phyloP scores from a whole-genome alignment of 2,797 vertebrate species.

The Chiloscyllium punctatum region DNA sequence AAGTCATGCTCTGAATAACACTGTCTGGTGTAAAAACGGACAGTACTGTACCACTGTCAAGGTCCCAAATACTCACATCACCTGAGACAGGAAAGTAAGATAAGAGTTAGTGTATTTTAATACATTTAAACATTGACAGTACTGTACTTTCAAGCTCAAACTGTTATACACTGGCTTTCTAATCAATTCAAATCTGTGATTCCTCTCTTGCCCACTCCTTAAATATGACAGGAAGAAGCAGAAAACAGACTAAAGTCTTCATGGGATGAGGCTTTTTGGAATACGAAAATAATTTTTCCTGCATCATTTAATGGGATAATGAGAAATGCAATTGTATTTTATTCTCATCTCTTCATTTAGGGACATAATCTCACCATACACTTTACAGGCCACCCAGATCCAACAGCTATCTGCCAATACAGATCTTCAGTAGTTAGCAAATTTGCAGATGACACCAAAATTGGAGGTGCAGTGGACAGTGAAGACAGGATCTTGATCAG shows the following conservation, averaged over 20 bases:
- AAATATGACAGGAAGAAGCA: background rate
- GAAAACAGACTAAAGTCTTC: background rate
- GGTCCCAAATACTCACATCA: constrained; percentile 54
- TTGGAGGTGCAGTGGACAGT: too few relatives aligned
- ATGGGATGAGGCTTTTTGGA: background rate
- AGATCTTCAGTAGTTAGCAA: too few relatives aligned
- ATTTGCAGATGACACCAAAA: too few relatives aligned
- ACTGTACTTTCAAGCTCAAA: background rate
- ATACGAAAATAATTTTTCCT: background rate
- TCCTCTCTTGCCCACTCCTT: background rate
- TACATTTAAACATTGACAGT: background rate
- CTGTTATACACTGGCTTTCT: background rate
- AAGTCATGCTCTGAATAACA: constrained; percentile 48
- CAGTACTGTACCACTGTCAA: constrained; percentile 48
- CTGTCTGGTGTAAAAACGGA: constrained; percentile 53
- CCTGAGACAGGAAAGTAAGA: constrained; percentile 41
- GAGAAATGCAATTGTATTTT: background rate
- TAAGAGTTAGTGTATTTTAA: background rate
- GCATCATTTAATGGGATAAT: background rate
- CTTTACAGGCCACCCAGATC: background rate
- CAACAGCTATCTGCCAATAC: background rate
- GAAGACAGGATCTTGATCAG: too few relatives aligned
- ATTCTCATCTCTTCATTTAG: background rate
- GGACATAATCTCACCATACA: background rate
- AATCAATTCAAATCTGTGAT: background rate